Evolutionary conservation across 2,113 vertebrate species (phyloP).

Genomic region (Micronycteris hirsuta): DNA sequence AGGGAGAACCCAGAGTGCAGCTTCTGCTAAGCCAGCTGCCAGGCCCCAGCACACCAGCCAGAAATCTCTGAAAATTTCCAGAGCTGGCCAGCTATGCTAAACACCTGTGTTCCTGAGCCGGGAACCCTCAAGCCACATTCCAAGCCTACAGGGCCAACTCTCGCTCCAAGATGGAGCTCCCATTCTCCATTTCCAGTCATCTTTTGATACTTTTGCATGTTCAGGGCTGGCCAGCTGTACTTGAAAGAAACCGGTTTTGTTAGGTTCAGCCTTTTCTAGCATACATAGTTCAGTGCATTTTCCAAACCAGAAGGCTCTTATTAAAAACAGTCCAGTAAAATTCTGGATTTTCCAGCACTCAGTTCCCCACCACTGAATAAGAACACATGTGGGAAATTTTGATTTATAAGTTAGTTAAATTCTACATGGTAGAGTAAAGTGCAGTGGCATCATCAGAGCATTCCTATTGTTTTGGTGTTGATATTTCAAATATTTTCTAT

Average conservation of each 20-base stretch:
- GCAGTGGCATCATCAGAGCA: background rate
- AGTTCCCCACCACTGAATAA: slow-evolving; percentile 22
- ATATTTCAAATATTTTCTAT: slow-evolving; percentile 22
- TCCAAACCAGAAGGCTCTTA: slow-evolving; percentile 48
- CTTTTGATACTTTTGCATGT: background rate
- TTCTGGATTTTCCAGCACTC: slow-evolving; percentile 30
- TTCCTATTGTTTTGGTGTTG: background rate
- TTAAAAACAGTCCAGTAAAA: slow-evolving; percentile 10
- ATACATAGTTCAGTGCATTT: background rate
- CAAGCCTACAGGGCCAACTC: background rate
- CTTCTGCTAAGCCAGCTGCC: background rate
- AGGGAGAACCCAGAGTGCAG: slow-evolving; percentile 29
- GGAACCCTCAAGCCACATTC: background rate
- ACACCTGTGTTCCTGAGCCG: slow-evolving; percentile 49
- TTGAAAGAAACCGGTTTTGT: slow-evolving; percentile 6
- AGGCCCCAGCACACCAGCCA: slow-evolving; percentile 33
- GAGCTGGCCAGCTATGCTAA: slow-evolving; percentile 31
- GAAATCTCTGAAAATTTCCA: slow-evolving; percentile 62
- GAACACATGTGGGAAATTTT: background rate
- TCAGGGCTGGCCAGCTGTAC: background rate
- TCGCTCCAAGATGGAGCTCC: background rate
- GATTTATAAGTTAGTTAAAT: background rate
- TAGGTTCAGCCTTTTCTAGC: background rate
- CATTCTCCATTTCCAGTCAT: background rate
- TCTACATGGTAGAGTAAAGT: background rate